A percentile compares a stretch with the other conserved stretches of the same genome.
phyloP scores from a whole-genome alignment of 2,888 invertebrate genomes.

The Scaptomyza polygonia region DNA sequence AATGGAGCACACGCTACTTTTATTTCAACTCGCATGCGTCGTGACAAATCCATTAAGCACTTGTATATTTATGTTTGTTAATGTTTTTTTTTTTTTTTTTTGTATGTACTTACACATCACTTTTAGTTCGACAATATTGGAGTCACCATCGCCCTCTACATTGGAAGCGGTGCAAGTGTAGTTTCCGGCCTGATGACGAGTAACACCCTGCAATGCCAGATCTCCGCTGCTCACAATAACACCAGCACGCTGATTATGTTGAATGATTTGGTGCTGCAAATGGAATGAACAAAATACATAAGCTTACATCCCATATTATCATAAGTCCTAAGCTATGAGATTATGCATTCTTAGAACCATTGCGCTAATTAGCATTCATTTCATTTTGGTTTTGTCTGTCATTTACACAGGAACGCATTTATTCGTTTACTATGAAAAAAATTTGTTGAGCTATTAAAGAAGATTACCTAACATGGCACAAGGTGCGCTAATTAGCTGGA shows the following conservation, averaged over 20 bases:
- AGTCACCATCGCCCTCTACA: constrained; percentile 95
- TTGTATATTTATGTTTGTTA: too few relatives aligned
- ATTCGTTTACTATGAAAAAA: background rate
- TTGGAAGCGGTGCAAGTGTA: constrained; percentile 96
- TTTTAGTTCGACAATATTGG: constrained; percentile 91
- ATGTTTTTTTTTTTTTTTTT: background rate
- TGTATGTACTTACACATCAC: constrained; percentile 93
- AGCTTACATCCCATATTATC: constrained; percentile 8
- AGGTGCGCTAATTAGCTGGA: constrained; percentile 19
- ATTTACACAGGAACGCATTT: constrained; percentile 11
- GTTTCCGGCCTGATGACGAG: constrained; percentile 92
- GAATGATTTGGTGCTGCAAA: constrained; percentile 91
- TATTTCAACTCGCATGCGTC: background rate
- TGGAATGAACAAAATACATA: constrained; percentile 24
- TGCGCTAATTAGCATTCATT: constrained; percentile 23
- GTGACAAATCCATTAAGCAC: constrained; percentile 8
- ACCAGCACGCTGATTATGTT: constrained; percentile 93
- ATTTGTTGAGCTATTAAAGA: background rate
- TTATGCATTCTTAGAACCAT: background rate
- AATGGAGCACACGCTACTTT: constrained; percentile 20
- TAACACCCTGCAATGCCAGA: constrained; percentile 92
- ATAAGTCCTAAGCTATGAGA: constrained; percentile 17
- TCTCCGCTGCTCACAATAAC: constrained; percentile 93
- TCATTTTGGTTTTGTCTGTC: constrained; percentile 16
- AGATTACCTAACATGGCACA: background rate